These are phyloP conservation scores for Elanus axillaris DNA, from an alignment of 2,113 vertebrate species.

Conservation along the genomic window DNA sequence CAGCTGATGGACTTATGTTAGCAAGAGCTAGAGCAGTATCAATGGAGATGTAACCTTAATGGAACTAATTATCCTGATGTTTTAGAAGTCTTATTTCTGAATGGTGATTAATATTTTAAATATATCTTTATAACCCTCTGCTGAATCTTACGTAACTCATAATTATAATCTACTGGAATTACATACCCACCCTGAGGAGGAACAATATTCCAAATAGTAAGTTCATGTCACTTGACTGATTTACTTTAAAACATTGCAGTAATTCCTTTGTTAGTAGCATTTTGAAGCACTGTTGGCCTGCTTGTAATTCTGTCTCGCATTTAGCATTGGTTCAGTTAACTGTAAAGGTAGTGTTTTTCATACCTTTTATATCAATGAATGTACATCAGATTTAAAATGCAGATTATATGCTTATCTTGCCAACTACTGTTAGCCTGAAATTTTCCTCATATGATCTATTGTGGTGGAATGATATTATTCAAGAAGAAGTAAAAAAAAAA, in stretches of 20 bases:
- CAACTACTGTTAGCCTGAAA: not conserved
- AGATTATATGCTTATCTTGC: constrained; percentile 26
- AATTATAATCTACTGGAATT: constrained; percentile 28
- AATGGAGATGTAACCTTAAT: not conserved
- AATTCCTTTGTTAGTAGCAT: not conserved
- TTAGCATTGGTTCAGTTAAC: not conserved
- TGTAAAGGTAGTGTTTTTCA: not conserved
- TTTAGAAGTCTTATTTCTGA: not conserved
- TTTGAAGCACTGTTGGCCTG: not conserved
- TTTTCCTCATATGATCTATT: not conserved
- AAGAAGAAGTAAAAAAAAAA: not conserved
- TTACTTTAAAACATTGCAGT: not conserved
- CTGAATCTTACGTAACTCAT: not conserved
- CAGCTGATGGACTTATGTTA: not conserved
- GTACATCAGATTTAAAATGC: not conserved
- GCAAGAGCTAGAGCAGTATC: not conserved
- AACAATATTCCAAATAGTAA: constrained; percentile 1
- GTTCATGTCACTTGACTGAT: constrained; percentile 2
- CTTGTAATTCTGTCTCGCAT: not conserved
- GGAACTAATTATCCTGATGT: not conserved
- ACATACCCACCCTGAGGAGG: not conserved
- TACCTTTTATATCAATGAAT: not conserved
- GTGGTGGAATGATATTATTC: not conserved
- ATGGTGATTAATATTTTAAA: constrained; percentile 15
- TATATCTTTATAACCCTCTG: not conserved